Evolutionary conservation across 2,888 invertebrate genomes (phyloP).

Genomic region (Phyllotreta cruciferae): DNA sequence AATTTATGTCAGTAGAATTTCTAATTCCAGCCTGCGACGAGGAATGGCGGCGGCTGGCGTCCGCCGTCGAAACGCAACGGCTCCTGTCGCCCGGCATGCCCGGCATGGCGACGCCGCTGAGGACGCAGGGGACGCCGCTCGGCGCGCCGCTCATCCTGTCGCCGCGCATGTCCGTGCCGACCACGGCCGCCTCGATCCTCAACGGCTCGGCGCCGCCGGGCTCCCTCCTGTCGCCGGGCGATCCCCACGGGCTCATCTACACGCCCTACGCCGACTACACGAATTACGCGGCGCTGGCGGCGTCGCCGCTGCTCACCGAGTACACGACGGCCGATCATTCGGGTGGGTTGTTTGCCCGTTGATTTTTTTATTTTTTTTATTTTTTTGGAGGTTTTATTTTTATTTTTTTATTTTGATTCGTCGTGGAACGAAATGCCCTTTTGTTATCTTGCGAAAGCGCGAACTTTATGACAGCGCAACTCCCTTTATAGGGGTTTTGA

Average conservation of each 20-base stretch:
- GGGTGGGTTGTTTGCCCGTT: slow-evolving; percentile 93
- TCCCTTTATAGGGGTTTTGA: too few species aligned
- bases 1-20: slow-evolving; percentile 31
- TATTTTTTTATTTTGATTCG: background rate
- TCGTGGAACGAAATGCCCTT: too few species aligned
- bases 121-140: slow-evolving; percentile 76
- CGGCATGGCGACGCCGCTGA: slow-evolving; percentile 66
- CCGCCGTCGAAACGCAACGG: slow-evolving; percentile 80
- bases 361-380: slow-evolving; percentile 54
- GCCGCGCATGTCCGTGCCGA: slow-evolving; percentile 85
- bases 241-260: slow-evolving; percentile 86
- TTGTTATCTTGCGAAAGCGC: too few species aligned
- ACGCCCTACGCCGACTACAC: slow-evolving; percentile 88
- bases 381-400: slow-evolving; percentile 20
- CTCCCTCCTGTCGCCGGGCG: slow-evolving; percentile 45
- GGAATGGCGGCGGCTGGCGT: slow-evolving; percentile 86
- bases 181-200: slow-evolving; percentile 73
- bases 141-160: slow-evolving; percentile 94
- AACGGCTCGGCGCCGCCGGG: slow-evolving; percentile 72
- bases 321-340: slow-evolving; percentile 89
- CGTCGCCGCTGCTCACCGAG: slow-evolving; percentile 82
- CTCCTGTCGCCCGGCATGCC: slow-evolving; percentile 70
- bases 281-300: slow-evolving; percentile 84
- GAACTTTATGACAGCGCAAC: too few species aligned
- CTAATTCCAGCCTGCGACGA: slow-evolving; percentile 66